Conservation (phyloP, 1,140 invertebrate species). For the Acromyrmex echinatior region DNA sequence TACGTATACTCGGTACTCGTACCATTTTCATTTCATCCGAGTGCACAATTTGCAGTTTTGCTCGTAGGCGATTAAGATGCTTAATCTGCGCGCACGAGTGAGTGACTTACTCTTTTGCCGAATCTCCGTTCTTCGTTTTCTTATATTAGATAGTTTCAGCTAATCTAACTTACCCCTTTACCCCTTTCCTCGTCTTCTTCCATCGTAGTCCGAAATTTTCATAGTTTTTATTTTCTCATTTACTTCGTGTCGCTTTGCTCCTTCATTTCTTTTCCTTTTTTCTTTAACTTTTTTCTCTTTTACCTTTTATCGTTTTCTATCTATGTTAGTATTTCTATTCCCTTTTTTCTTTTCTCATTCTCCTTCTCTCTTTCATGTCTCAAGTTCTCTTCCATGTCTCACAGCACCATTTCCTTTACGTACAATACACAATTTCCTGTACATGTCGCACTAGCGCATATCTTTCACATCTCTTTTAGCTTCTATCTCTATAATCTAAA, state of each 20-base stretch:
- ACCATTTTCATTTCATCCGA: constrained; percentile 76
- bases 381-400: neutral
- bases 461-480: constrained; percentile 34
- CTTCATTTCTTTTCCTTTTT: constrained; percentile 9
- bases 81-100: constrained; percentile 73
- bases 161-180: constrained; percentile 27
- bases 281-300: constrained; percentile 28
- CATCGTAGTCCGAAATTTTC: neutral
- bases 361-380: constrained; percentile 1
- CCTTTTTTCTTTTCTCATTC: neutral
- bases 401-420: constrained; percentile 45
- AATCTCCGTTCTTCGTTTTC: constrained; percentile 31
- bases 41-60: constrained; percentile 80
- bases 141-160: constrained; percentile 21
- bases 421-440: constrained; percentile 34
- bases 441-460: neutral
- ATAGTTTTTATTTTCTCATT: constrained; percentile 39
- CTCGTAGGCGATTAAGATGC: constrained; percentile 77
- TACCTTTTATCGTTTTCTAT: constrained; percentile 33
- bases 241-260: neutral
- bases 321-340: constrained; percentile 23
- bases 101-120: constrained; percentile 10
- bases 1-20: constrained; percentile 37
- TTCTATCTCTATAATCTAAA: constrained; percentile 12
- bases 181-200: neutral